These are phyloP conservation scores for Micoletzkya japonica DNA, from an alignment of 2,888 invertebrate species.

Conservation along the genomic window DNA sequence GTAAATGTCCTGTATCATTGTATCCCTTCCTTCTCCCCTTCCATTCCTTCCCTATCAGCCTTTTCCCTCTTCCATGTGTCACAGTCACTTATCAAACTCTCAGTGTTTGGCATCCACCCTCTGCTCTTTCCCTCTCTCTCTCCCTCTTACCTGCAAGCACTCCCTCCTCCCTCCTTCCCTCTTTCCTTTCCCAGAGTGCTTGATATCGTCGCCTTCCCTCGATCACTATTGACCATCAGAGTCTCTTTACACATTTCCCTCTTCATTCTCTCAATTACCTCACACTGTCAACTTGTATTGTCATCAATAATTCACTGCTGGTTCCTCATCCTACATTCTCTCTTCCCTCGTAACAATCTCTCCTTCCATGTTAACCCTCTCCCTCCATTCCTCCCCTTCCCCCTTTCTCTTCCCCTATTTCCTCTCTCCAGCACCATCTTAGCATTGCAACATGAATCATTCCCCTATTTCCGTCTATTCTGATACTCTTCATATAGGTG, in stretches of 20 bases:
- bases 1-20: no score
- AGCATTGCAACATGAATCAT: background rate
- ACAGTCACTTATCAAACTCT: no score
- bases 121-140: background rate
- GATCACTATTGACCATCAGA: no score
- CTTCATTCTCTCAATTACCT: background rate
- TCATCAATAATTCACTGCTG: no score
- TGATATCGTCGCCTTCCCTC: background rate
- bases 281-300: no score
- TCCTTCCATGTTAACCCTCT: conserved; percentile 2
- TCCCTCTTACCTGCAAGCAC: background rate
- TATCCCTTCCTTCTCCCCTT: no score
- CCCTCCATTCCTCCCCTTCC: background rate
- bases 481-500: no score
- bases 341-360: background rate
- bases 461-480: background rate
- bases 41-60: no score
- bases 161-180: background rate
- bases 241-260: background rate
- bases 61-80: no score
- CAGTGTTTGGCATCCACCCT: no score
- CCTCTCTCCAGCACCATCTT: background rate
- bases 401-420: background rate
- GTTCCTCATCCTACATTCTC: no score
- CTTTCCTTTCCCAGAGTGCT: background rate